Percentiles rank a stretch among this genome's conserved stretches.
These are phyloP conservation scores for Limenitis camilla DNA, from an alignment of 2,888 invertebrate species.

Conservation along the genomic window DNA sequence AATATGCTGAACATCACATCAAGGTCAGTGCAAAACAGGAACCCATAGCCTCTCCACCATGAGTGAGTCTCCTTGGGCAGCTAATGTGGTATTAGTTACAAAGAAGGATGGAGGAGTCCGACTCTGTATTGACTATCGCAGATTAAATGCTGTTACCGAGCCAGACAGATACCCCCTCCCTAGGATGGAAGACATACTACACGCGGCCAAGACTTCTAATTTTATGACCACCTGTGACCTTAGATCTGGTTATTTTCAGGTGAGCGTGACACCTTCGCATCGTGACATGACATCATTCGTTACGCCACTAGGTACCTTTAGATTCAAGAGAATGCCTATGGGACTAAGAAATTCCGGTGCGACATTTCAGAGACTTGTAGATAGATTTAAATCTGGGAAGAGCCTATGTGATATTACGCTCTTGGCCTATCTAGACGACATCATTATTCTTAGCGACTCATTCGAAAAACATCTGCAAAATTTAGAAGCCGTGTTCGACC, in stretches of 20 bases:
- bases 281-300: conserved; percentile 25
- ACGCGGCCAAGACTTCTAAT: conserved; percentile 22
- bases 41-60: conserved; percentile 38
- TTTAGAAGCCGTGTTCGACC: conserved; percentile 27
- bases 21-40: conserved; percentile 29
- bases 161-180: conserved; percentile 31
- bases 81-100: conserved; percentile 27
- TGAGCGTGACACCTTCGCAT: conserved; percentile 17
- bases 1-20: conserved; percentile 29
- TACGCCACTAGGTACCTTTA: conserved; percentile 20
- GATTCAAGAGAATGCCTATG: conserved; percentile 28
- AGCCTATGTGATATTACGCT: conserved; percentile 12
- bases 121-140: conserved; percentile 33
- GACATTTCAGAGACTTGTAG: conserved; percentile 29
- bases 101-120: conserved; percentile 29
- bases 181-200: conserved; percentile 28
- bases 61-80: conserved; percentile 32
- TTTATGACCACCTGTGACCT: conserved; percentile 29
- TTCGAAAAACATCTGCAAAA: conserved; percentile 28
- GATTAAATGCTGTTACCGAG: conserved; percentile 31
- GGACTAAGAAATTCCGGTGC: conserved; percentile 26
- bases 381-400: conserved; percentile 19
- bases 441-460: neutral
- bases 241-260: conserved; percentile 27
- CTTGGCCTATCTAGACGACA: conserved; percentile 10